phyloP scores from a whole-genome alignment of 2,888 invertebrate species.

The Balanococcus diminutus region DNA sequence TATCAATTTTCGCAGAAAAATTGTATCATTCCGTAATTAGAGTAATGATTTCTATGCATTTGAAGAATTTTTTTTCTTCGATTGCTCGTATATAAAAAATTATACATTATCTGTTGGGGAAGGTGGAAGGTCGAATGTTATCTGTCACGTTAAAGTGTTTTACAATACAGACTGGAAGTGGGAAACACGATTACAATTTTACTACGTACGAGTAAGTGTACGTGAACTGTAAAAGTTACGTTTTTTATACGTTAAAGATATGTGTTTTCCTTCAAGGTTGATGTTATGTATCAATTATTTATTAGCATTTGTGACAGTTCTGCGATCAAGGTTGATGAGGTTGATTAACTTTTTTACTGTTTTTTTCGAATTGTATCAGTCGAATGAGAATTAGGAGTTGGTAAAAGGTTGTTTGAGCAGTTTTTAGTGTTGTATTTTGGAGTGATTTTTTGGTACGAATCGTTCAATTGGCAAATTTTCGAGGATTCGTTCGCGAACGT shows the following conservation, averaged over 20 bases:
- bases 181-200: neutral
- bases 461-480: no score
- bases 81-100: neutral
- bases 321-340: neutral
- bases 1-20: neutral
- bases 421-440: no score
- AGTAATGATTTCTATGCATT: neutral
- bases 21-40: neutral
- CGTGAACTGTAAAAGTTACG: neutral
- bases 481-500: no score
- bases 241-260: neutral
- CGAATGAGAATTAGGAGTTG: neutral
- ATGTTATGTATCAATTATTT: neutral
- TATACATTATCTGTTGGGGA: neutral
- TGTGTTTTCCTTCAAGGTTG: neutral
- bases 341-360: neutral
- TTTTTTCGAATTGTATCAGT: neutral
- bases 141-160: slow-evolving; percentile 3
- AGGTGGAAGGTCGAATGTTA: neutral
- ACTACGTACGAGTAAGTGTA: neutral
- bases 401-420: no score
- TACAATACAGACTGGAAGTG: neutral
- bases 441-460: no score
- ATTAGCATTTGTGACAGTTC: neutral
- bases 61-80: neutral